These are phyloP conservation scores for Drosophila birchii DNA, from an alignment of 2,888 invertebrate species.

Conservation along the genomic window DNA sequence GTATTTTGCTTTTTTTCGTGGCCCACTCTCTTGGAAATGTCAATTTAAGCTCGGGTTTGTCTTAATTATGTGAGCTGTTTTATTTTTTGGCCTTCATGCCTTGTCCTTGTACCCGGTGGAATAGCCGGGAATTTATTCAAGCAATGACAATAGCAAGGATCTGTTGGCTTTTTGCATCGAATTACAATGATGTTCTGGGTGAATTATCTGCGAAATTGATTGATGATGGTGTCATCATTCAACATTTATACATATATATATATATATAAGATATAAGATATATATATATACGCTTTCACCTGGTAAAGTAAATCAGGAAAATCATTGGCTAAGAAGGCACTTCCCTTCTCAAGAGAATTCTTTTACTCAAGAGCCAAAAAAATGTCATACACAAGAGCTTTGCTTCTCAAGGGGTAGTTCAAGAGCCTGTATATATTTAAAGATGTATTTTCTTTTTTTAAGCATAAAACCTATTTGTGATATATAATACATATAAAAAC, in stretches of 20 bases:
- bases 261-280: no score
- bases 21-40: slow-evolving; percentile 33
- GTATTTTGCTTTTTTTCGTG: neutral
- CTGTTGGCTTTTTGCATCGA: slow-evolving; percentile 49
- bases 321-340: slow-evolving; percentile 55
- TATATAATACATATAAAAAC: neutral
- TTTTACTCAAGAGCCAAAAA: neutral
- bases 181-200: slow-evolving; percentile 53
- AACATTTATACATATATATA: slow-evolving; percentile 23
- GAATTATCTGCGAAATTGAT: slow-evolving; percentile 69
- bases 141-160: slow-evolving; percentile 22
- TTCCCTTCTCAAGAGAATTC: neutral
- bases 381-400: neutral
- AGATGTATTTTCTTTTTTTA: neutral
- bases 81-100: slow-evolving; percentile 17
- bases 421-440: neutral
- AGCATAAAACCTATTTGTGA: neutral
- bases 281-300: slow-evolving; percentile 44
- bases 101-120: neutral
- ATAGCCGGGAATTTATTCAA: slow-evolving; percentile 34
- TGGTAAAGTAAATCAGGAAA: slow-evolving; percentile 57
- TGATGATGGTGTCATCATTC: slow-evolving; percentile 57
- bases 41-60: slow-evolving; percentile 42
- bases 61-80: slow-evolving; percentile 46
- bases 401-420: neutral